Conservation (phyloP, 1,140 invertebrate genomes). For the Polypedilum vanderplanki region DNA sequence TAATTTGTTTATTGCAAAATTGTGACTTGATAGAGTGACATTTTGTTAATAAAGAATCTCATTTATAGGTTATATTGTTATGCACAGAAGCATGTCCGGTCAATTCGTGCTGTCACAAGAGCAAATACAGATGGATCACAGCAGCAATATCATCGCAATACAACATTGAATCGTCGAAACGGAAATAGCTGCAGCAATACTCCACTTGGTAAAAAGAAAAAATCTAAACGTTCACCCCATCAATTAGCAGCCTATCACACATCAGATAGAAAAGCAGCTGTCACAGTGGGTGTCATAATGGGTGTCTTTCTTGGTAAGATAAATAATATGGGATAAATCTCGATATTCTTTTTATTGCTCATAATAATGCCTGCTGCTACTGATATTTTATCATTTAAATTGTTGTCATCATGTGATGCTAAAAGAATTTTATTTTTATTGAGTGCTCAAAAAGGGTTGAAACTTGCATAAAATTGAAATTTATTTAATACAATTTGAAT, state of each 20-base stretch:
- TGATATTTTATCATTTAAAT: no score
- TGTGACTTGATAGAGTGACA: no score
- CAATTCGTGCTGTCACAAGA: constrained; percentile 74
- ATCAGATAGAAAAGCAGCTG: constrained; percentile 82
- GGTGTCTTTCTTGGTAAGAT: constrained; percentile 60
- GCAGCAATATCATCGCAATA: constrained; percentile 40
- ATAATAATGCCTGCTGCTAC: no score
- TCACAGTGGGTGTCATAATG: constrained; percentile 90
- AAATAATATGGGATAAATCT: neutral
- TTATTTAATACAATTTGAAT: no score
- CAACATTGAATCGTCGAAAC: constrained; percentile 38
- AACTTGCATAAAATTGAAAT: no score
- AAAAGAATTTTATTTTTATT: no score
- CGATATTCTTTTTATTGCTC: neutral
- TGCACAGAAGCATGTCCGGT: constrained; percentile 87
- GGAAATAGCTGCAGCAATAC: constrained; percentile 48
- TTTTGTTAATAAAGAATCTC: constrained; percentile 13
- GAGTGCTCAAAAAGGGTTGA: no score
- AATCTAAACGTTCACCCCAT: constrained; percentile 53
- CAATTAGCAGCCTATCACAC: constrained; percentile 76
- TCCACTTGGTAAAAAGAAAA: constrained; percentile 41
- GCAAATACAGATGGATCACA: constrained; percentile 48
- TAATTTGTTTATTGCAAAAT: neutral
- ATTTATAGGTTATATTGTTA: constrained; percentile 81
- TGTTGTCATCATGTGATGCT: no score